Conservation (phyloP, 2,888 invertebrate species). For the Ryuthela nishihirai region DNA sequence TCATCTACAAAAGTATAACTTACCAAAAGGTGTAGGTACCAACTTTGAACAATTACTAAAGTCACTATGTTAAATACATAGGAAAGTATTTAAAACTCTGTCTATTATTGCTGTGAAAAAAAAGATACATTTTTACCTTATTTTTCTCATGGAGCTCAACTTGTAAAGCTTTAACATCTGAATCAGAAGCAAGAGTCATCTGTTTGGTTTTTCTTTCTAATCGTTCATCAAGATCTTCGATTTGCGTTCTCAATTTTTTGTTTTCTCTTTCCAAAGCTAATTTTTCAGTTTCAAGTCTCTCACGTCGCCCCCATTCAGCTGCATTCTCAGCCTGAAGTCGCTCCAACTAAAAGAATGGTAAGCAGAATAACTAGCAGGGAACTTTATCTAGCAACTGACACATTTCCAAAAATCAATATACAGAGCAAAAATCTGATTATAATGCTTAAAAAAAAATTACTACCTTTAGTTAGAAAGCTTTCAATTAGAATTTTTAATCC, state of each 20-base stretch:
- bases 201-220: slow-evolving; percentile 56
- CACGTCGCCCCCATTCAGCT: slow-evolving; percentile 87
- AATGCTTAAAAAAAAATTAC: too few species aligned
- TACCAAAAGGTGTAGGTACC: neutral
- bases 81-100: neutral
- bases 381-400: too few species aligned
- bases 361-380: slow-evolving; percentile 33
- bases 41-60: neutral
- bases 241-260: slow-evolving; percentile 68
- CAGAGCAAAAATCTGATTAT: too few species aligned
- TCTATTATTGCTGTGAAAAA: neutral
- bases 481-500: too few species aligned
- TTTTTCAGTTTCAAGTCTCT: slow-evolving; percentile 85
- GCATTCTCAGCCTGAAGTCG: slow-evolving; percentile 87
- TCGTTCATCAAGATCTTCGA: slow-evolving; percentile 67
- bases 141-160: slow-evolving; percentile 50
- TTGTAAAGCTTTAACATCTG: slow-evolving; percentile 50
- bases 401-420: too few species aligned
- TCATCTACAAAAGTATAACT: neutral
- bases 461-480: too few species aligned
- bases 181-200: slow-evolving; percentile 45
- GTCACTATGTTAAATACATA: neutral
- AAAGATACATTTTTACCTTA: slow-evolving; percentile 45
- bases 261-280: slow-evolving; percentile 81
- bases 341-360: slow-evolving; percentile 61